Conservation (phyloP, 2,888 invertebrate species). For the Troglohyphantes excavatus region DNA sequence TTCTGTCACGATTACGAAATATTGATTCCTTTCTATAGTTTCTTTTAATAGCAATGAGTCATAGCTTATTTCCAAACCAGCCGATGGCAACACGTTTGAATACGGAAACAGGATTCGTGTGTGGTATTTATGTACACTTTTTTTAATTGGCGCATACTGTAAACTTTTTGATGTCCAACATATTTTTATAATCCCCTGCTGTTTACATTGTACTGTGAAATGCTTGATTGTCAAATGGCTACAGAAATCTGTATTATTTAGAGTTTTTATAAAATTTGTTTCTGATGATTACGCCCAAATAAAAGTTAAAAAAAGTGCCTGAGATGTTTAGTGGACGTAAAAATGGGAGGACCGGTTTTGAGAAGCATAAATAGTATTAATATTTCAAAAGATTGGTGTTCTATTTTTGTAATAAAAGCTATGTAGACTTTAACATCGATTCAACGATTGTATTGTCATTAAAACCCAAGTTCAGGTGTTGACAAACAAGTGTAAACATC, state of each 20-base stretch:
- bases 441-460: conserved; percentile 8
- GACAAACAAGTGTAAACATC: conserved; percentile 24
- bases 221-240: conserved; percentile 6
- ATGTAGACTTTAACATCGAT: conserved; percentile 20
- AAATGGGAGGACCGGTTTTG: conserved; percentile 75
- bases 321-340: conserved; percentile 13
- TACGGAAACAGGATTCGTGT: conserved; percentile 78
- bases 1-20: background rate
- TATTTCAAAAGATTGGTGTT: conserved; percentile 24
- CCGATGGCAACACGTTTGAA: conserved; percentile 70
- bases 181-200: conserved; percentile 21
- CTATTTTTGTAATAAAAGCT: conserved; percentile 26
- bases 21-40: background rate
- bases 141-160: conserved; percentile 70
- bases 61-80: conserved; percentile 11
- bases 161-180: conserved; percentile 58
- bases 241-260: background rate
- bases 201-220: conserved; percentile 14
- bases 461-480: conserved; percentile 13
- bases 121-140: conserved; percentile 77
- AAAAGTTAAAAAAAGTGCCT: background rate
- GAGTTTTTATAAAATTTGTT: conserved; percentile 14
- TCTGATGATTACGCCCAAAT: conserved; percentile 56
- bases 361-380: conserved; percentile 34
- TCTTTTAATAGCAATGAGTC: conserved; percentile 68